Evolutionary conservation across 2,888 invertebrate species (phyloP), one percentile per base, ranked within the genome.

Genomic region (Endomychus coccineus): DNA sequence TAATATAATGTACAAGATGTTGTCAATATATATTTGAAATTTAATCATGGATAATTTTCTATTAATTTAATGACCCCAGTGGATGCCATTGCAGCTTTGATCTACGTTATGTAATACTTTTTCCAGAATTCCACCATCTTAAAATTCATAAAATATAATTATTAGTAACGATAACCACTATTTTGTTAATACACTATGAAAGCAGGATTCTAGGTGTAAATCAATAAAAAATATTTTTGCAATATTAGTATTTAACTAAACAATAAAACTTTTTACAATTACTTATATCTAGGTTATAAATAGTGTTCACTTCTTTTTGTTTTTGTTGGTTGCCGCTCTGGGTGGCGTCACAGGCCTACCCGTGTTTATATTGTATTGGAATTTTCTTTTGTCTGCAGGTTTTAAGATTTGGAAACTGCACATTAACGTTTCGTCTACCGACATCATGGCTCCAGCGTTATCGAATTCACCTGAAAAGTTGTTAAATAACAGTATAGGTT

Each of bases 351-450:
- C 88, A 56, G 97, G 98, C 61, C 97, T 80, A 59, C 92, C 92
- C 62, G 92, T 83, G 70, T 88, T 92, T 66, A 92, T 78, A 51
- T 89, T 88, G 68, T 97, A 94, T 53, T 86, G 83, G 68, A 89
- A 88, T 71, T 97, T 95, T 76, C 96, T 87, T 71, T 97, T 98
- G 74, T 98, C 97, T 43, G 97, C 97, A 62, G 98, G 98, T 75
- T 89, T 89, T 63, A 90, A 72, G 63, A 90, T 90, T 71, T 89
- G 82, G 78, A 98, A 98, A 70, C 96, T 96, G 77, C 97, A 98
- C 97, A 98, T 97, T 52, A 98, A 77, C 49, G 95, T 94, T 70
- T 98, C 97, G 72, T 98, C 97, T 45, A 98, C 97, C 17, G 92
- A 92, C 98, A 98, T 98, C 85, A 98, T 87, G 49, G 90, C 90